Evolutionary conservation across 2,113 vertebrate species (phyloP).

Genomic region (Struthio camelus): DNA sequence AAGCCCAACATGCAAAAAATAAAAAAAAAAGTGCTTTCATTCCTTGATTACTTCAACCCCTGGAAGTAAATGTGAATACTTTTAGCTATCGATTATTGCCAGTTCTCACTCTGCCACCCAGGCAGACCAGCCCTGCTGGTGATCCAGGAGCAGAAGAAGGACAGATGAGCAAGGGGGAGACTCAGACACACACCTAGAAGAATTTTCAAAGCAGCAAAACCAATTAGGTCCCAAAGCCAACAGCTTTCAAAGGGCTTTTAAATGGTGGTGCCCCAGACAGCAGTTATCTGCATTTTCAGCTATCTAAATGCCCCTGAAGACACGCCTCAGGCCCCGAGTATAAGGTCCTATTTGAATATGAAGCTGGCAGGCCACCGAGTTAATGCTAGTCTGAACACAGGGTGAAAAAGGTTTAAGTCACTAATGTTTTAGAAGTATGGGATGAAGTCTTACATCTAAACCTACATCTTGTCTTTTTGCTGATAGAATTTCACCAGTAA

Average conservation of each 20-base stretch:
- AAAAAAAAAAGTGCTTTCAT: not conserved
- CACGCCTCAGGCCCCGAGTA: not conserved
- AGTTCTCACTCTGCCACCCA: not conserved
- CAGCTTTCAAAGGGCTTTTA: not conserved
- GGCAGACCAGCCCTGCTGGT: not conserved
- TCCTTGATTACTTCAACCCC: not conserved
- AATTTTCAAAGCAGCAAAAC: not conserved
- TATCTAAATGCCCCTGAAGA: not conserved
- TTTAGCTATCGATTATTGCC: not conserved
- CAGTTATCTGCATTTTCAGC: not conserved
- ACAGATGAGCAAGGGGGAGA: not conserved
- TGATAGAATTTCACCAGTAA: not conserved
- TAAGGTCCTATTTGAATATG: not conserved
- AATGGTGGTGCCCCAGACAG: not conserved
- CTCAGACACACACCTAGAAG: not conserved
- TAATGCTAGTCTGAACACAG: not conserved
- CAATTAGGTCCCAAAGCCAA: not conserved
- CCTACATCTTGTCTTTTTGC: not conserved
- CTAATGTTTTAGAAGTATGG: not conserved
- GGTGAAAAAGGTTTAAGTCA: not conserved
- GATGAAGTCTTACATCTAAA: not conserved
- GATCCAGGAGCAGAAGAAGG: not conserved
- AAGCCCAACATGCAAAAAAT: not conserved
- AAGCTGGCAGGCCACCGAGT: not conserved
- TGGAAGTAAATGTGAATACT: rapidly evolving